phyloP scores from a whole-genome alignment of 1,140 invertebrate genomes.

The Leptonema lineaticorne region DNA sequence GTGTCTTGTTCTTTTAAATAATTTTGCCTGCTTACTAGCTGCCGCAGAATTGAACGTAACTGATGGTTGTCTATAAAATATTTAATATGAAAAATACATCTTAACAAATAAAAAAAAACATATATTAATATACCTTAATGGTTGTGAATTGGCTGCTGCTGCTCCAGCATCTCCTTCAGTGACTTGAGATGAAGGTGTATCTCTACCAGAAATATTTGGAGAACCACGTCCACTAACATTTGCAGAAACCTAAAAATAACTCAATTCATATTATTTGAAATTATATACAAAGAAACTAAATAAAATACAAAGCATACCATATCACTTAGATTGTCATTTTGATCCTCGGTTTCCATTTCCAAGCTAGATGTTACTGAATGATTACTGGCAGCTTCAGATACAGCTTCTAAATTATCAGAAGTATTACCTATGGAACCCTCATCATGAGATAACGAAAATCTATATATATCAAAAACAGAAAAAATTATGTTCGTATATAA shows the following conservation, averaged over 20 bases:
- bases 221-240: slow-evolving; percentile 88
- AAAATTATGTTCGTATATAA: background rate
- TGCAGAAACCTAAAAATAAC: slow-evolving; percentile 82
- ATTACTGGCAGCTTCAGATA: slow-evolving; percentile 92
- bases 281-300: background rate
- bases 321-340: slow-evolving; percentile 91
- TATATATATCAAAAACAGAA: slow-evolving; percentile 32
- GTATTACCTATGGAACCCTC: slow-evolving; percentile 85
- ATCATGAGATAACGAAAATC: slow-evolving; percentile 86
- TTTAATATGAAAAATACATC: background rate
- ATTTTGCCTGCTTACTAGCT: slow-evolving; percentile 60
- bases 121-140: slow-evolving; percentile 35
- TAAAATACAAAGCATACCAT: slow-evolving; percentile 63
- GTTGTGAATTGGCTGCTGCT: slow-evolving; percentile 54
- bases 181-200: slow-evolving; percentile 92
- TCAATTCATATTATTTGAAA: slow-evolving; percentile 43
- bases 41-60: slow-evolving; percentile 46
- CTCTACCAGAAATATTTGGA: slow-evolving; percentile 77
- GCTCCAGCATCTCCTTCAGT: slow-evolving; percentile 70
- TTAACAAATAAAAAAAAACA: background rate
- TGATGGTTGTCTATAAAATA: slow-evolving; percentile 45
- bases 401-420: slow-evolving; percentile 91
- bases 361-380: slow-evolving; percentile 92
- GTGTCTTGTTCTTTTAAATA: slow-evolving; percentile 76
- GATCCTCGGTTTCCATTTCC: slow-evolving; percentile 83